Evolutionary conservation across 2,797 vertebrate species (phyloP), one percentile per base, ranked within the genome.

Genomic region (Channa striata): DNA sequence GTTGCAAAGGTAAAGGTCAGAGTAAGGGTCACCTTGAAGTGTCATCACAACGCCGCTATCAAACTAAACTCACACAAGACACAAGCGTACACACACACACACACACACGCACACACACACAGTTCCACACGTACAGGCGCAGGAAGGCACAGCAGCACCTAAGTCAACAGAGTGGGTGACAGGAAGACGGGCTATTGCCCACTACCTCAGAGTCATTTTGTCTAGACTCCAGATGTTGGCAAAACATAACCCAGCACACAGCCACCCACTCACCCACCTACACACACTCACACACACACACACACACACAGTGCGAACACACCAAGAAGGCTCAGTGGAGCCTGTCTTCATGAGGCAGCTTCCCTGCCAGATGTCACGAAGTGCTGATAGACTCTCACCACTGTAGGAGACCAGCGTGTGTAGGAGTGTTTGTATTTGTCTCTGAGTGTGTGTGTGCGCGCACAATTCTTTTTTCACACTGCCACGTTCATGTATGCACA

Each of bases 221-320:
- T 96, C 95, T 95, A 95, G 95, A 96, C 94, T 95, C 93, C 95
- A 96, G 95, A 96, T 96, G 95, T 95, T 89, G 82, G 76, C 66
- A 86, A 81, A 87, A 82, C 76, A 84, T 83, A 83, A 80, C 52
- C 66, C 68, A 67, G 59, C 68, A 72, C 72, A 82, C 79, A 67
- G 9, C 65, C 75, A 78, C 83, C 74, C 64, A 85, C 79, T 34
- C 68, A 77, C 40, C 16, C 75, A 77, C 58, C 17, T 23, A 81
- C 52, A 68, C 52, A 54, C 34, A 43, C 16, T 44, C 20, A 25
- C 39, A 58, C 59, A 61, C 53, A 46, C 57, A 57, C 51, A 71
- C 49, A 25, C 51, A 75, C 69, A 68, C 30, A 58, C 44, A 51
- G 4, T 39, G 74, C 16, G 49, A 78, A 78, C 63, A 89, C 81